Evolutionary conservation across 2,113 vertebrate genomes (phyloP).

Genomic region (Melanostigma gelatinosum): DNA sequence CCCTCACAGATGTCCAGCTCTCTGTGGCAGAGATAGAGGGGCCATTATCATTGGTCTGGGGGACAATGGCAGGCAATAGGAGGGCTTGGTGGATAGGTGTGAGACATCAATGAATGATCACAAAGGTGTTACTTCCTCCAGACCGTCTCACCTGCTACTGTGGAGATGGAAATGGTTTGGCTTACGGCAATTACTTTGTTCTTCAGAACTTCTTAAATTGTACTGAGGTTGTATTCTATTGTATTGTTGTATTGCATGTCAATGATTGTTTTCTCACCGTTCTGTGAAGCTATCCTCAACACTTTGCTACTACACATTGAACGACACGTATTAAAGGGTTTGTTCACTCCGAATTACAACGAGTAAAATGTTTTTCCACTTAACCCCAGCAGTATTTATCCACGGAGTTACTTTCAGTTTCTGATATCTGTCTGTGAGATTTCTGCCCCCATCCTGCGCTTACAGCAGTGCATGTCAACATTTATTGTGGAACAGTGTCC

Average conservation of each 20-base stretch:
- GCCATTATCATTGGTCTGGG: slow-evolving; percentile 67
- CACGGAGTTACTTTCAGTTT: neutral
- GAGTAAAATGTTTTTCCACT: neutral
- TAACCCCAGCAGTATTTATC: neutral
- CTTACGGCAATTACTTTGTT: neutral
- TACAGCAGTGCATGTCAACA: neutral
- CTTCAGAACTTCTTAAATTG: neutral
- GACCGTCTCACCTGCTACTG: slow-evolving; percentile 19
- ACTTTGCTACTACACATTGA: neutral
- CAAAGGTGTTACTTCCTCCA: slow-evolving; percentile 63
- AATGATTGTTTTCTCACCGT: neutral
- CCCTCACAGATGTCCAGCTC: slow-evolving; percentile 55
- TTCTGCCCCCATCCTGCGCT: neutral
- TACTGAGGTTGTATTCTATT: neutral
- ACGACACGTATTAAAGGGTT: neutral
- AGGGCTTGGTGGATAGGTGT: slow-evolving; percentile 55
- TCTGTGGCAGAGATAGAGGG: slow-evolving; percentile 46
- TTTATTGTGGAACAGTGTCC: neutral
- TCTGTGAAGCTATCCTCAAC: neutral
- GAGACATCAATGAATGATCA: slow-evolving; percentile 45
- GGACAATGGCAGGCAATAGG: slow-evolving; percentile 51
- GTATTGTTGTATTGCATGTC: neutral
- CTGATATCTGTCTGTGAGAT: neutral
- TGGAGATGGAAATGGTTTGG: neutral
- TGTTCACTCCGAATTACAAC: no score